A percentile compares a stretch with the other conserved stretches of the same genome.
These are phyloP conservation scores for Ceyx cyanopectus DNA, from an alignment of 2,113 vertebrate genomes.

Conservation along the genomic window DNA sequence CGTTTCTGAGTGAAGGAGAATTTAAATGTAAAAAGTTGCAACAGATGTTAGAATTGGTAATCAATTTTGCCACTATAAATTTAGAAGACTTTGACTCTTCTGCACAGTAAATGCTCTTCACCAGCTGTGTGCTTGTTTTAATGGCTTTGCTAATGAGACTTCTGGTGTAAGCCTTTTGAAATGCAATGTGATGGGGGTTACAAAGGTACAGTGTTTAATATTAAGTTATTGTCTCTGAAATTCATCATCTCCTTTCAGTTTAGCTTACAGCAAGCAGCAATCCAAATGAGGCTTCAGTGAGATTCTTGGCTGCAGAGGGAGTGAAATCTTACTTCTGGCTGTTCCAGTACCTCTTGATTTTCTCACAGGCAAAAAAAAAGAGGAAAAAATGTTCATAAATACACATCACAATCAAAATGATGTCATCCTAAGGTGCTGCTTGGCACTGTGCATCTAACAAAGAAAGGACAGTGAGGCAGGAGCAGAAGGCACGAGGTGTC, in stretches of 20 bases:
- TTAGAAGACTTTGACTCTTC: slow-evolving; percentile 36
- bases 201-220: slow-evolving; percentile 20
- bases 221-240: neutral
- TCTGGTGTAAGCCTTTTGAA: slow-evolving; percentile 26
- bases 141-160: slow-evolving; percentile 53
- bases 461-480: neutral
- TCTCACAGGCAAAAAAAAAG: neutral
- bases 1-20: slow-evolving; percentile 29
- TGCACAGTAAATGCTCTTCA: neutral
- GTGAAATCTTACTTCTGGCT: neutral
- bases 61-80: slow-evolving; percentile 58
- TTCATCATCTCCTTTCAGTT: neutral
- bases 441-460: neutral
- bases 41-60: slow-evolving; percentile 59
- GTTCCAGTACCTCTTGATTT: neutral
- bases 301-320: neutral
- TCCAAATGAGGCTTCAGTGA: neutral
- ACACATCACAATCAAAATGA: neutral
- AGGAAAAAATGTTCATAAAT: neutral
- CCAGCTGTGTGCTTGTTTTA: slow-evolving; percentile 57
- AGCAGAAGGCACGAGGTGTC: neutral
- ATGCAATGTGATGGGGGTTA: neutral
- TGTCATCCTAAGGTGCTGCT: neutral
- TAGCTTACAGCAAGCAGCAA: neutral
- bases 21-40: slow-evolving; percentile 56